Conservation (phyloP, 2,113 vertebrate genomes). For the Ramphastos sulfuratus region DNA sequence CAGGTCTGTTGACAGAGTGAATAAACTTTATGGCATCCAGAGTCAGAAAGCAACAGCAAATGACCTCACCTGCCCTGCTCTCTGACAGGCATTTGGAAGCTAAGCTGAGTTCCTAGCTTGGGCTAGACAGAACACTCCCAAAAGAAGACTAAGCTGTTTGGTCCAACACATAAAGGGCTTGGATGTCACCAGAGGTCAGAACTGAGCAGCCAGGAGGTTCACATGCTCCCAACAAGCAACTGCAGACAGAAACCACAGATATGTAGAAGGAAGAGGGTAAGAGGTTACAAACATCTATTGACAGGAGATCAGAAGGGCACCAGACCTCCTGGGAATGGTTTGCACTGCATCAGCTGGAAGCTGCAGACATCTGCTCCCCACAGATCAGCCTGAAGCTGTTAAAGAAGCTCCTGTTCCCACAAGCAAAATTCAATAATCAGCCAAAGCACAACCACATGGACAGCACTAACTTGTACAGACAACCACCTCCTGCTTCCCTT, state of each 20-base stretch:
- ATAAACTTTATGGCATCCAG: neutral
- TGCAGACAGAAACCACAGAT: rapidly evolving
- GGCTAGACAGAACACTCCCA: neutral
- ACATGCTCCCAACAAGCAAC: neutral
- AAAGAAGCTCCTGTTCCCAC: neutral
- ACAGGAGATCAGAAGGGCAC: neutral
- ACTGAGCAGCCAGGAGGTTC: neutral
- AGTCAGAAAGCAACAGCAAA: neutral
- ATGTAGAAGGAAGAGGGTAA: neutral
- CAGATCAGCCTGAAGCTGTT: neutral
- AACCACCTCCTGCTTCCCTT: neutral
- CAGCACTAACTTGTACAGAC: neutral
- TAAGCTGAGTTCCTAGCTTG: neutral
- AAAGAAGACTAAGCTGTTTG: neutral
- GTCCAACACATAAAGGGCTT: neutral
- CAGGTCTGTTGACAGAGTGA: neutral
- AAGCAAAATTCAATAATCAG: neutral
- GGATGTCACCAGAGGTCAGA: neutral
- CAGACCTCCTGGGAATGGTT: neutral
- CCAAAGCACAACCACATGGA: neutral
- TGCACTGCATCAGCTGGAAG: neutral
- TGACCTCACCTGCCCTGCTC: neutral
- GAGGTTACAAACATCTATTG: neutral
- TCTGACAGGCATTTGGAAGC: neutral
- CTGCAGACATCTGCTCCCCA: neutral